Percentiles rank a stretch among this genome's conserved stretches.
Evolutionary conservation across 2,797 vertebrate species (phyloP).

Genomic region (Otolemur crassicaudatus): DNA sequence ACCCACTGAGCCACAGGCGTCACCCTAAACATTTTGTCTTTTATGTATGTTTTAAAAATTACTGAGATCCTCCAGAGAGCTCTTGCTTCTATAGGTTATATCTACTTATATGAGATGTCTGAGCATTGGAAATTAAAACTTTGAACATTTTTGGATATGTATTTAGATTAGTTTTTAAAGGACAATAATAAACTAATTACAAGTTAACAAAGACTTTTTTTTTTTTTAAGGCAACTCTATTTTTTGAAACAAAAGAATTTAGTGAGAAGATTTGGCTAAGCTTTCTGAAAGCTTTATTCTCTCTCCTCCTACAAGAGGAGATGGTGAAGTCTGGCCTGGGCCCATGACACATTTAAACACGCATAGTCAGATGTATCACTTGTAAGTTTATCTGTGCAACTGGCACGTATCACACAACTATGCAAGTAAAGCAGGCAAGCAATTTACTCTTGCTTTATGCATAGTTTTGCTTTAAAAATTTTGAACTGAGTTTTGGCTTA

Average conservation of each 20-base stretch:
- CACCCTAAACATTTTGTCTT: neutral
- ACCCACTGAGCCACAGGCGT: no score
- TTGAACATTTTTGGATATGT: neutral
- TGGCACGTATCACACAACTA: neutral
- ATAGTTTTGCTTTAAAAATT: neutral
- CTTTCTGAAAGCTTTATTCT: slow-evolving; percentile 8
- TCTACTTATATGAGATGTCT: neutral
- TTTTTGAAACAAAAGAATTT: slow-evolving; percentile 38
- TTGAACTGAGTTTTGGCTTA: slow-evolving; percentile 27
- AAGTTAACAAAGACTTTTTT: neutral
- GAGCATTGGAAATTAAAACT: slow-evolving; percentile 23
- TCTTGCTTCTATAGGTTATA: neutral
- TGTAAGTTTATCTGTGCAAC: neutral
- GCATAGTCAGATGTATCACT: neutral
- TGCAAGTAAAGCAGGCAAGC: neutral
- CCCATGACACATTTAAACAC: neutral
- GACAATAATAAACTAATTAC: neutral
- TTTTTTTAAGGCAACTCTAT: neutral
- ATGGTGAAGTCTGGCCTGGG: neutral
- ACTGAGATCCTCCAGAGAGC: neutral
- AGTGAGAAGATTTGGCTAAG: neutral
- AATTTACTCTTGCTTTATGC: neutral
- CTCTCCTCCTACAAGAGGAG: neutral
- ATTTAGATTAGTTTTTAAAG: slow-evolving; percentile 10
- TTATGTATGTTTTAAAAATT: neutral